Percentiles rank a stretch among this genome's conserved stretches.
phyloP scores from a whole-genome alignment of 1,140 invertebrate species.

The Odontomachus brunneus region DNA sequence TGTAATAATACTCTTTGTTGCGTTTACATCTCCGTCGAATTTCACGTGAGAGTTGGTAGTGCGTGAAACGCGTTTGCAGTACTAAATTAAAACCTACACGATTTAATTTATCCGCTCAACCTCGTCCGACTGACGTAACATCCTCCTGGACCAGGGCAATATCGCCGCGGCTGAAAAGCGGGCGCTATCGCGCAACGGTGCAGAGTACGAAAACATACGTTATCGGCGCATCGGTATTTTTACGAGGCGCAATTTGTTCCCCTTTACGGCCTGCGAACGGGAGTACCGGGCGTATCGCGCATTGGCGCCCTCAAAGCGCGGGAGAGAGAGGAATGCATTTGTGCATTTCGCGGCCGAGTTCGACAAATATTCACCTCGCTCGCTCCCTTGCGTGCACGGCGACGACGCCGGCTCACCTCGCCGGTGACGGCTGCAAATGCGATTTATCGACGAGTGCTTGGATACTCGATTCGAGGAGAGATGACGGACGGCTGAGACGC shows the following conservation, averaged over 20 bases:
- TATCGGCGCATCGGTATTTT: conserved; percentile 15
- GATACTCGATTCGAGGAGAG: conserved; percentile 55
- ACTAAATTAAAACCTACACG: conserved; percentile 6
- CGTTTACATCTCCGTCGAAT: background rate
- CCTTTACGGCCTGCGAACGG: background rate
- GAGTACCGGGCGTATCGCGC: background rate
- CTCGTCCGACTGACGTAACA: background rate
- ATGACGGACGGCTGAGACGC: conserved; percentile 54
- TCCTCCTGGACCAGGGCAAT: background rate
- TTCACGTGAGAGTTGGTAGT: background rate
- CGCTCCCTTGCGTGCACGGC: background rate
- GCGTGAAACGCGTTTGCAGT: background rate
- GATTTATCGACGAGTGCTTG: conserved; percentile 62
- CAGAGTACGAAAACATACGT: conserved; percentile 1
- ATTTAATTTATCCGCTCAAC: conserved; percentile 10
- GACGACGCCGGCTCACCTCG: background rate
- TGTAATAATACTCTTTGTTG: background rate
- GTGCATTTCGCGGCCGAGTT: conserved; percentile 35
- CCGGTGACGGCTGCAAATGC: conserved; percentile 21
- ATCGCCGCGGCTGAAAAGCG: background rate
- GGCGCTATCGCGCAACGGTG: background rate
- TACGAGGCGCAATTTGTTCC: conserved; percentile 32
- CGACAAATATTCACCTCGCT: conserved; percentile 43
- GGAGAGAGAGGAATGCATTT: background rate
- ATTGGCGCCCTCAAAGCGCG: background rate